Evolutionary conservation across 2,888 invertebrate genomes (phyloP).

Genomic region (Orchesellides sinensis): DNA sequence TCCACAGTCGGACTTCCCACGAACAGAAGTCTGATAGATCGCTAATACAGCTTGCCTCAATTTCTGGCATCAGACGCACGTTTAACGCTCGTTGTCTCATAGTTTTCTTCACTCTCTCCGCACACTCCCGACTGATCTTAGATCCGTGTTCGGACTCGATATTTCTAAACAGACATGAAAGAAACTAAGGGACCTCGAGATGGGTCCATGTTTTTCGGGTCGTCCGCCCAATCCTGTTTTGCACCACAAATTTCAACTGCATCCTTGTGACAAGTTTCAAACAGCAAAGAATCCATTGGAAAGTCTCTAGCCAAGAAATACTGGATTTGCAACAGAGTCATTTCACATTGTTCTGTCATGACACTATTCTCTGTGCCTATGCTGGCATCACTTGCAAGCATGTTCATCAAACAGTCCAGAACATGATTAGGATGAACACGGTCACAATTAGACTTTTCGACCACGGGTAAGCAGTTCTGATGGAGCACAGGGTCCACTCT

Average conservation of each 20-base stretch:
- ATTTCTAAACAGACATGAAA: slow-evolving; percentile 92
- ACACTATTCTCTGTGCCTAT: slow-evolving; percentile 67
- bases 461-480: slow-evolving; percentile 91
- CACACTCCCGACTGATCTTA: slow-evolving; percentile 76
- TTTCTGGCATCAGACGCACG: slow-evolving; percentile 95
- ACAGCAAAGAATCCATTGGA: slow-evolving; percentile 92
- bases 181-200: slow-evolving; percentile 88
- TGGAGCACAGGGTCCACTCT: slow-evolving; percentile 93
- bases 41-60: slow-evolving; percentile 92
- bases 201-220: slow-evolving; percentile 83
- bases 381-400: slow-evolving; percentile 85
- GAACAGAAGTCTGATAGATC: slow-evolving; percentile 91
- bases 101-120: slow-evolving; percentile 89
- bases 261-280: slow-evolving; percentile 91
- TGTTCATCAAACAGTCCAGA: slow-evolving; percentile 96
- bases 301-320: slow-evolving; percentile 98
- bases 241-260: slow-evolving; percentile 90
- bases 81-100: slow-evolving; percentile 95
- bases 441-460: slow-evolving; percentile 78
- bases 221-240: slow-evolving; percentile 85
- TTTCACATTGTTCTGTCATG: slow-evolving; percentile 94
- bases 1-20: slow-evolving; percentile 81
- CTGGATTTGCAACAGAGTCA: slow-evolving; percentile 94
- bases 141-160: slow-evolving; percentile 76
- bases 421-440: slow-evolving; percentile 78